Percentiles rank a stretch among this genome's conserved stretches.
Evolutionary conservation across 2,888 invertebrate species (phyloP).

Genomic region (Marasmarcha lunaedactyla): DNA sequence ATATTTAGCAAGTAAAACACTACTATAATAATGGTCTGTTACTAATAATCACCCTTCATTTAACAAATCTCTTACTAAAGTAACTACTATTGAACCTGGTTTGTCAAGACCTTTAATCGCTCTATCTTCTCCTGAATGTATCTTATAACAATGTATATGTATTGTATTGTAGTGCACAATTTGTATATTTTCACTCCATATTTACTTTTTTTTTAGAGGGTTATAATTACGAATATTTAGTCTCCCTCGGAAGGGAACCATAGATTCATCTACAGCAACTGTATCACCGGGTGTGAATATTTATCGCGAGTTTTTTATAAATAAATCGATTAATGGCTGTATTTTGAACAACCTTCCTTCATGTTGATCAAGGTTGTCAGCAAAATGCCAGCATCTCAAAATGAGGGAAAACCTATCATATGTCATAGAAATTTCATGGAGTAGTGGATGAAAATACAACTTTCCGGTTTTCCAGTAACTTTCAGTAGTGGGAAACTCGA

Average conservation of each 20-base stretch:
- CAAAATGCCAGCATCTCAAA: slow-evolving; percentile 11
- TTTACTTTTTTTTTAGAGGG: slow-evolving; percentile 14
- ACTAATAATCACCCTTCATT: slow-evolving; percentile 7
- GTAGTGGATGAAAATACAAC: slow-evolving; percentile 12
- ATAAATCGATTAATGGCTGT: slow-evolving; percentile 10
- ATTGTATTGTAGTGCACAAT: slow-evolving; percentile 10
- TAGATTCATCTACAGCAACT: slow-evolving; percentile 14
- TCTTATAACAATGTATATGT: slow-evolving; percentile 11
- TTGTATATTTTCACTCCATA: slow-evolving; percentile 14
- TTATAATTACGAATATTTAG: slow-evolving; percentile 12
- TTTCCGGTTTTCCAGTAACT: slow-evolving; percentile 12
- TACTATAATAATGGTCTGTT: no score
- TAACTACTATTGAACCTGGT: slow-evolving; percentile 10
- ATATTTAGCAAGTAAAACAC: no score
- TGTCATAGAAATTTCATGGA: slow-evolving; percentile 10
- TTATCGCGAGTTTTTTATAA: slow-evolving; percentile 9
- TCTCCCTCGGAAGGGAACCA: slow-evolving; percentile 13
- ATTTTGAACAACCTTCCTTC: slow-evolving; percentile 11
- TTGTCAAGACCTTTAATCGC: slow-evolving; percentile 12
- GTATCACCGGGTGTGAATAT: slow-evolving; percentile 8
- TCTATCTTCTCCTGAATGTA: slow-evolving; percentile 11
- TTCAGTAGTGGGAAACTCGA: slow-evolving; percentile 10
- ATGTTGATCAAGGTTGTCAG: slow-evolving; percentile 6
- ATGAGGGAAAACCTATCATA: slow-evolving; percentile 10
- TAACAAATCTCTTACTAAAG: slow-evolving; percentile 10